phyloP scores from a whole-genome alignment of 2,797 vertebrate genomes.

The Phalanger gymnotis region DNA sequence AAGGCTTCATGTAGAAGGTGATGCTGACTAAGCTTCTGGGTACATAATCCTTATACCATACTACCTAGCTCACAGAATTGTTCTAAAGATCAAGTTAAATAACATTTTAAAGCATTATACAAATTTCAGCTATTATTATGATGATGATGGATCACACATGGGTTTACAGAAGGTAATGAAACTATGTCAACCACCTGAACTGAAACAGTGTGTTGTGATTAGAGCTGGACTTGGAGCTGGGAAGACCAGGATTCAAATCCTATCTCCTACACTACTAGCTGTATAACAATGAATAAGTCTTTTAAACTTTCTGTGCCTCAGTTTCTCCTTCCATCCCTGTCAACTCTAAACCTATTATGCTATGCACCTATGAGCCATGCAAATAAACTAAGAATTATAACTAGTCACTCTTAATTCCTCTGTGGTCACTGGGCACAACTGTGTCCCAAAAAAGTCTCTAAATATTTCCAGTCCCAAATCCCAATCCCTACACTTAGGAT shows the following conservation, averaged over 20 bases:
- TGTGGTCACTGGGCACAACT: background rate
- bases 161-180: background rate
- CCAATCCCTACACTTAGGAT: background rate
- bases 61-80: background rate
- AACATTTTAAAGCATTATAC: background rate
- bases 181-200: background rate
- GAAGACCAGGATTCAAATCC: background rate
- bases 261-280: background rate
- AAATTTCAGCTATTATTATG: background rate
- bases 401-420: background rate
- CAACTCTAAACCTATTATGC: background rate
- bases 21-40: background rate
- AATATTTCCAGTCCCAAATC: background rate
- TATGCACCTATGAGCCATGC: background rate
- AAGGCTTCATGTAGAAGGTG: background rate
- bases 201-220: background rate
- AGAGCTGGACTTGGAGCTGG: background rate
- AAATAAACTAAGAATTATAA: background rate
- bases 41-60: background rate
- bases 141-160: background rate
- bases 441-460: background rate
- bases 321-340: background rate
- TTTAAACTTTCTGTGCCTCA: background rate
- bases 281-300: background rate
- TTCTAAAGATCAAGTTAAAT: background rate